Conservation (phyloP, 1,140 invertebrate species). For the Nasonia vitripennis region DNA sequence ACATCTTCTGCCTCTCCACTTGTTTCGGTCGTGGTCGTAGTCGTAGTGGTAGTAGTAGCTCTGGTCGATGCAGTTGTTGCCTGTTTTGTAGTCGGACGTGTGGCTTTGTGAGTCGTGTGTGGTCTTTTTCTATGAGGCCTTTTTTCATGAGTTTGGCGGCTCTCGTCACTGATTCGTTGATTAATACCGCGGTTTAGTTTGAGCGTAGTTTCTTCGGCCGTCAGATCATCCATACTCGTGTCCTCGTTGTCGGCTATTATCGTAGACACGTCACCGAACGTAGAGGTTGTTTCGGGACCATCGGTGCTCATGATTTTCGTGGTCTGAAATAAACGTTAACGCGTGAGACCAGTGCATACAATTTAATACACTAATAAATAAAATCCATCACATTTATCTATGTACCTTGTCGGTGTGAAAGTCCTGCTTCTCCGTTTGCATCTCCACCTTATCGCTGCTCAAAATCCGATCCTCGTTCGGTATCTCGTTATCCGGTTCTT, state of each 20-base stretch:
- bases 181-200: neutral
- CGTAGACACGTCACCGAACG: neutral
- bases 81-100: neutral
- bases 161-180: neutral
- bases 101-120: neutral
- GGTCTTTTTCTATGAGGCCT: constrained; percentile 18
- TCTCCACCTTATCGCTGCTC: neutral
- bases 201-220: constrained; percentile 35
- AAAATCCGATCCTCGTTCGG: constrained; percentile 46
- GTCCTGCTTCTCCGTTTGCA: neutral
- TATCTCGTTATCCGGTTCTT: constrained; percentile 50
- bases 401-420: constrained; percentile 8
- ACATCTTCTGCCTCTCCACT: neutral
- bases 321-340: neutral
- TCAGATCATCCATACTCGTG: constrained; percentile 17
- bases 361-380: too few relatives aligned
- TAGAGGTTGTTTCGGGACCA: neutral
- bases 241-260: neutral
- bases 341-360: too few relatives aligned
- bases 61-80: constrained; percentile 12
- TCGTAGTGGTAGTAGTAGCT: constrained; percentile 31
- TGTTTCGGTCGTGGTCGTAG: constrained; percentile 16
- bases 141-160: constrained; percentile 1
- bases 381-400: too few relatives aligned
- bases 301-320: neutral